Evolutionary conservation across 2,797 vertebrate species (phyloP).

Genomic region (Pseudomugil tenellus): DNA sequence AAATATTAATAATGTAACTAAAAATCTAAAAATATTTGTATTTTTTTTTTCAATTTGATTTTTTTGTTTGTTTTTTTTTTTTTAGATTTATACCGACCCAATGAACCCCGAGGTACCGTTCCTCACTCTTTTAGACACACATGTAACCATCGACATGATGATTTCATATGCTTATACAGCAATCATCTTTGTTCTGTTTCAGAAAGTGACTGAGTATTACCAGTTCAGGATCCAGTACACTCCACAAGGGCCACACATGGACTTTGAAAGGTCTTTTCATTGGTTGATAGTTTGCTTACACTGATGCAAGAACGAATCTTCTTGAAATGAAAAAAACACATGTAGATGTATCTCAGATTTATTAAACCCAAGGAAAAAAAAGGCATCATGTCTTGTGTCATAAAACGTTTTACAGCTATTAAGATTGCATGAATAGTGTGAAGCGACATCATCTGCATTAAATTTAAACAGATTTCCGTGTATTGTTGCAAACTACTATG

Average conservation of each 20-base stretch:
- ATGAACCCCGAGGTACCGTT: constrained; percentile 88
- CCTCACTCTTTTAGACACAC: background rate
- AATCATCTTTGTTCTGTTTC: constrained; percentile 48
- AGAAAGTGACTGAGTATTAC: constrained; percentile 96
- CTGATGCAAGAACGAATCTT: background rate
- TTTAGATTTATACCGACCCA: constrained; percentile 91
- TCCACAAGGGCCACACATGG: constrained; percentile 84
- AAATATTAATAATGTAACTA: constrained; percentile 2
- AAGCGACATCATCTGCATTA: background rate
- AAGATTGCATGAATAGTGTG: background rate
- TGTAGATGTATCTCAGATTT: background rate
- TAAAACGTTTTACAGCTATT: background rate
- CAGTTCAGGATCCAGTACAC: constrained; percentile 95
- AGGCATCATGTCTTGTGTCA: background rate
- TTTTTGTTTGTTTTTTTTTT: constrained; percentile 49
- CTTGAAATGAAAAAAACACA: background rate
- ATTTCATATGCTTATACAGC: background rate
- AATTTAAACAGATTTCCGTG: background rate
- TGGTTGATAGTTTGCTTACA: background rate
- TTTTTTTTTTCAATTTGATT: constrained; percentile 41
- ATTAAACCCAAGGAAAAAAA: background rate
- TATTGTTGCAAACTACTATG: background rate
- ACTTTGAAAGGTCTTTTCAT: constrained; percentile 86
- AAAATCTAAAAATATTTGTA: constrained; percentile 9
- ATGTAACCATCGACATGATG: background rate